Base-by-base conservation (phyloP, 2,113 vertebrate genomes). In the Nymphicus hollandicus region DNA sequence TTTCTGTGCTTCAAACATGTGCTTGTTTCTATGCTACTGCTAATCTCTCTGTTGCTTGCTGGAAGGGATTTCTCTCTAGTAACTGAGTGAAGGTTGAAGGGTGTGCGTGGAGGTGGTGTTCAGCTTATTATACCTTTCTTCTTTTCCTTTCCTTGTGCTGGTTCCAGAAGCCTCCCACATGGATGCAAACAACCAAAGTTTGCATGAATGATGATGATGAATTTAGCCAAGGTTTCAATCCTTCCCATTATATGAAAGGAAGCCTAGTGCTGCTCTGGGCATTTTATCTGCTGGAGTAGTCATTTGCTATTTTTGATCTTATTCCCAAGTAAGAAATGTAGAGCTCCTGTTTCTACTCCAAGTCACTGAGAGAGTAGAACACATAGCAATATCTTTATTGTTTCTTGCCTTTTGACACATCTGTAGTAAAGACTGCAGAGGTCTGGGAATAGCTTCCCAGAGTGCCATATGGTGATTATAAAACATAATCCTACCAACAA, bases 1-100 rank as follows among this genome's bases (percentile, higher is more conserved):
- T 81, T 97, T 95, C 91, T 72, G 35, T 60, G 88, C 65, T 92
- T 68, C 78, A 92, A 88, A 92, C 90, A 88, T 29, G 29, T 79
- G 80, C 44, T 74, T 94, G 64, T 86, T 91, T 88, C 88, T 86
- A 14, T 72, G 95, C 68, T 96, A 58, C 94, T 96, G 74, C 41
- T 95, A 83, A 82, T 84, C 37, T 93, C 74, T 73, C 81, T 87
- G 82, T 19, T 94, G 44, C 55, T 81, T 77, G 41, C 94, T 92
- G 91, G 85, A 89, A 84, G 46, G 70, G 77, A 85, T 93, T 92
- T 87, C 88, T 68, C 24, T 56, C 58, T 39, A 33, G 47, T 44
- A 66, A 25, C 35, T 68, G 7, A 86, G 33, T 10, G 69, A 70
- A 86, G 22, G 28, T 47, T 7, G 6, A 79, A 43, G 39, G 14